A percentile compares a stretch with the other conserved stretches of the same genome.
Conservation (phyloP, 1,140 invertebrate species). For the Diabrotica virgifera region DNA sequence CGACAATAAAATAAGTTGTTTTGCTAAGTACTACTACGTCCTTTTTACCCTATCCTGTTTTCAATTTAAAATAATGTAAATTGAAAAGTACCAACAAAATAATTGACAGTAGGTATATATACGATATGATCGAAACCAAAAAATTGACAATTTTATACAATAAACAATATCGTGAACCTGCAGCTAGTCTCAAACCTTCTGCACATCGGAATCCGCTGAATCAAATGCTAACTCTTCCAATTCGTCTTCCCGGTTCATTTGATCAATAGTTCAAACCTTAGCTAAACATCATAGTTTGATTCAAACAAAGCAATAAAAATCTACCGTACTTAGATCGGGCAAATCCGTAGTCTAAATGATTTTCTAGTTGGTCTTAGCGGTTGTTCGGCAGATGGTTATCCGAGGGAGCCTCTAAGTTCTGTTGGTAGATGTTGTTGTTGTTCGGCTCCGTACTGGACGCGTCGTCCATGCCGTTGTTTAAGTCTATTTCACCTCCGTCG, state of each 20-base stretch:
- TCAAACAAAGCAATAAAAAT: neutral
- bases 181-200: neutral
- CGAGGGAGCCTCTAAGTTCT: conserved; percentile 42
- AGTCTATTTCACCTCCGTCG: conserved; percentile 43
- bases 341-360: neutral
- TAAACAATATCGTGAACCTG: too few relatives aligned
- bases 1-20: too few relatives aligned
- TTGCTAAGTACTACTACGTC: too few relatives aligned
- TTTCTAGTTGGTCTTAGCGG: conserved; percentile 25
- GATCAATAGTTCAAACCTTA: conserved; percentile 10
- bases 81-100: too few relatives aligned
- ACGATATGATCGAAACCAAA: too few relatives aligned
- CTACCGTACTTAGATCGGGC: neutral
- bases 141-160: too few relatives aligned
- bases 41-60: too few relatives aligned
- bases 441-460: conserved; percentile 38
- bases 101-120: too few relatives aligned
- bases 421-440: conserved; percentile 46
- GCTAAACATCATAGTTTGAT: conserved; percentile 8
- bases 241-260: neutral
- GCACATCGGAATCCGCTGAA: neutral
- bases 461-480: conserved; percentile 28
- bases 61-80: too few relatives aligned
- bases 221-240: neutral
- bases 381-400: conserved; percentile 36